phyloP scores from a whole-genome alignment of 2,113 vertebrate genomes.

The Bettongia penicillata region DNA sequence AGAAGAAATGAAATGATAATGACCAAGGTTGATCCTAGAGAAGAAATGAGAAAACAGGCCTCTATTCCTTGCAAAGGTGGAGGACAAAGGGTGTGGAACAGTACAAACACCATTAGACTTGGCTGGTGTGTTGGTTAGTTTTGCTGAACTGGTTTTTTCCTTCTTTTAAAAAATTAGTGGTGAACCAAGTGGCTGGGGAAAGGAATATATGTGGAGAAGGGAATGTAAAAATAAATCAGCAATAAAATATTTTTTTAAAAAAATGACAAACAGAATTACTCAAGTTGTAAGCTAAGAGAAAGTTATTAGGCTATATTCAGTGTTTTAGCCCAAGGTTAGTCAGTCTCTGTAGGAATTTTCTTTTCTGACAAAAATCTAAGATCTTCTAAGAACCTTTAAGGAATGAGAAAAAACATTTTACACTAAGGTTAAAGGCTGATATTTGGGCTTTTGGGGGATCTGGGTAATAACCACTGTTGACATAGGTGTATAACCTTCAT shows the following conservation, averaged over 20 bases:
- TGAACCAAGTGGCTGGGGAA: too few relatives aligned
- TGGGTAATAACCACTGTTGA: background rate
- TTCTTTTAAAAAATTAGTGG: background rate
- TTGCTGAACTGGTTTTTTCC: background rate
- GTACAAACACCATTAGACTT: background rate
- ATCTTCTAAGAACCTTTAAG: background rate
- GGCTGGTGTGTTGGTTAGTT: background rate
- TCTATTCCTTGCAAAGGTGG: background rate
- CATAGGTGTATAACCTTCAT: background rate
- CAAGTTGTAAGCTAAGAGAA: background rate
- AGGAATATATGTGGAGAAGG: too few relatives aligned
- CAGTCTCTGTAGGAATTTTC: background rate
- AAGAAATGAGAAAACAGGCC: background rate
- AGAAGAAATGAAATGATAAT: background rate
- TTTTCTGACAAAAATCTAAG: background rate
- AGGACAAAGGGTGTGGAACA: too few relatives aligned
- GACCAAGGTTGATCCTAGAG: background rate
- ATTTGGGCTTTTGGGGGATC: background rate
- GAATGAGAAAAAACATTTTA: slow-evolving; percentile 6
- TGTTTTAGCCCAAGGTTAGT: background rate
- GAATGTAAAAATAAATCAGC: too few relatives aligned
- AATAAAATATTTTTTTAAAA: too few relatives aligned
- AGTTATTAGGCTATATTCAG: background rate
- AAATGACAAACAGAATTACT: slow-evolving; percentile 11
- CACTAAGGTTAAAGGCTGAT: background rate